Percentiles rank a stretch among this genome's conserved stretches.
These are phyloP conservation scores for Entosphenus tridentatus DNA, from an alignment of 2,113 vertebrate species.

Conservation along the genomic window DNA sequence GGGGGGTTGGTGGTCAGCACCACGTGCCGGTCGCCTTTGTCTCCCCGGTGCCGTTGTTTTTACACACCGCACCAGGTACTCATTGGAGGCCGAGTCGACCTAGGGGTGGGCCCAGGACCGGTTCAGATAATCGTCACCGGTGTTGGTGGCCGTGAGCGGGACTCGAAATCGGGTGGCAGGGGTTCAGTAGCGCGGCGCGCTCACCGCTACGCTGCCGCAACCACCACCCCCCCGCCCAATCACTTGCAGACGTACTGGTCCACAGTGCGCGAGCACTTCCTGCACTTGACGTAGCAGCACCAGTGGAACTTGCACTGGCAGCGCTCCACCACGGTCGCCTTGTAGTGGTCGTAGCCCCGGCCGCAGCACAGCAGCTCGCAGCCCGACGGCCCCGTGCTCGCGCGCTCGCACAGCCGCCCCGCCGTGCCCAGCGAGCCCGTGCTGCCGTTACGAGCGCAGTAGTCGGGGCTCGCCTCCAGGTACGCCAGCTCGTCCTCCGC, in stretches of 20 bases:
- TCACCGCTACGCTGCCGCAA: too few species aligned
- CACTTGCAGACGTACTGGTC: conserved; percentile 4
- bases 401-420: not conserved
- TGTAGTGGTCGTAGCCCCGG: conserved; percentile 6
- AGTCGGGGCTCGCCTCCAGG: conserved; percentile 4
- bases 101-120: too few species aligned
- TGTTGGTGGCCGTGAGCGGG: too few species aligned
- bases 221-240: not conserved
- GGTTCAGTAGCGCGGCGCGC: too few species aligned
- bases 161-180: too few species aligned
- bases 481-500: not conserved
- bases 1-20: too few species aligned
- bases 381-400: not conserved
- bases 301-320: conserved; percentile 4
- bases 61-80: too few species aligned
- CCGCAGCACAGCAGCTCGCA: conserved; percentile 3
- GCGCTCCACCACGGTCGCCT: not conserved
- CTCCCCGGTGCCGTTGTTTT: too few species aligned
- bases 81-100: too few species aligned
- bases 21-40: too few species aligned
- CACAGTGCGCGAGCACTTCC: not conserved
- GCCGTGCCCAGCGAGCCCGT: conserved; percentile 3
- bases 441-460: conserved; percentile 2
- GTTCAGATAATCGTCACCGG: too few species aligned
- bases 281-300: conserved; percentile 3